Conservation (phyloP, 1,140 invertebrate genomes). For the Leptinotarsa lineolata region DNA sequence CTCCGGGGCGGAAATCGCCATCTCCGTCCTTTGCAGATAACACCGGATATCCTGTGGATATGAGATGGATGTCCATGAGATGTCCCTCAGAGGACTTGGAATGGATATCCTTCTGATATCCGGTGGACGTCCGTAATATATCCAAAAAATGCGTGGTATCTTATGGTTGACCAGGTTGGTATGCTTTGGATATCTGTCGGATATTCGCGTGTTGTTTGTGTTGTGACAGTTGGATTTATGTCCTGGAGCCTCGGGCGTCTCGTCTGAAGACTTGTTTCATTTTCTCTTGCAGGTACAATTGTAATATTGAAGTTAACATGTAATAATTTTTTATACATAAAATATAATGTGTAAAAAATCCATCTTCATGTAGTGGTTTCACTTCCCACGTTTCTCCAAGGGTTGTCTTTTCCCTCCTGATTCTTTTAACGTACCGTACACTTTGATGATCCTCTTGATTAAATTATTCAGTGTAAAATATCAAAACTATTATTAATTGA, state of each 20-base stretch:
- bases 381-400: conserved; percentile 26
- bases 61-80: too few species aligned
- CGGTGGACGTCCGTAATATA: too few species aligned
- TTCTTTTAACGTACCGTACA: conserved; percentile 27
- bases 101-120: too few species aligned
- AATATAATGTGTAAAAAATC: conserved; percentile 39
- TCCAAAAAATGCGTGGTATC: too few species aligned
- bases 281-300: conserved; percentile 32
- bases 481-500: conserved; percentile 30
- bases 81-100: too few species aligned
- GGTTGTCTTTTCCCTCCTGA: conserved; percentile 28
- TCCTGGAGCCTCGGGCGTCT: background rate
- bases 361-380: conserved; percentile 31
- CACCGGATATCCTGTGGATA: too few species aligned
- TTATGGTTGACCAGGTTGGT: background rate
- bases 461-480: conserved; percentile 40
- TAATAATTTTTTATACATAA: conserved; percentile 39
- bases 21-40: too few species aligned
- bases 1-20: too few species aligned
- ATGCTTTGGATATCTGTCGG: background rate
- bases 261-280: background rate
- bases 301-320: conserved; percentile 33
- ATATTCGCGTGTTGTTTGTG: background rate
- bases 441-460: conserved; percentile 25
- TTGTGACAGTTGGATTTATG: background rate